Base-by-base conservation (phyloP, 2,797 vertebrate genomes). In the Rhinella marina region DNA sequence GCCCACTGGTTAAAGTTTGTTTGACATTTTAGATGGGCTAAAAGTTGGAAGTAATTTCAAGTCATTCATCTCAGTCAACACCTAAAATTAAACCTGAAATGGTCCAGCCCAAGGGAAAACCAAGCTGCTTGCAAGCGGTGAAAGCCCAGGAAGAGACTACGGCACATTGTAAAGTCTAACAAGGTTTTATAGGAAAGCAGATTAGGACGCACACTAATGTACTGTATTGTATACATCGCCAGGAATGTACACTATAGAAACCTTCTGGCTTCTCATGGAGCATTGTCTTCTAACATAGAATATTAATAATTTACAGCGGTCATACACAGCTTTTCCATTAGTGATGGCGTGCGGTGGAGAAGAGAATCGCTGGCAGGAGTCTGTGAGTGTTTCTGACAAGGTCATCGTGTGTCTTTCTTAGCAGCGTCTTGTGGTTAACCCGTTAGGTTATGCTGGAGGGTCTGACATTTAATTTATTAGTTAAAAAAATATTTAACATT, bases 221-320 rank as follows among this genome's bases (percentile, higher is more conserved):
- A 27, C 27, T 13, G 1, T 3, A 73, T 8, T 21, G 21, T 70
- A 70, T 73, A 6, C 16, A 64, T 64, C 8, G 8, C 62, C 62
- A 66, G 11, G 62, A 13, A 10, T 21, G 1, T 21, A 48, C 4
- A 21, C 2, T 70, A 70, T 73, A 6, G 89, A 82, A 90, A 87
- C 92, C 90, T 92, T 90, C 90, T 89, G 89, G 78, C 87, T 93
- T 94, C 93, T 93, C 92, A 92, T 92, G 91, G 91, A 90, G 29
- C 0, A 0, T 73, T 92, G 92, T 94, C 93, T 93, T 90, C 92
- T 94, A 94, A 94, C 93, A 94, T 91, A 90, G 91, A 91, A 92
- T 93, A 94, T 95, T 92, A 95, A 95, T 95, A 95, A 96, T 95
- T 94, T 93, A 94, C 90, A 92, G 92, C 92, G 88, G 90, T 91